These are phyloP conservation scores for Poecilobothrus nobilitatus DNA, from an alignment of 2,888 invertebrate genomes.

Conservation along the genomic window DNA sequence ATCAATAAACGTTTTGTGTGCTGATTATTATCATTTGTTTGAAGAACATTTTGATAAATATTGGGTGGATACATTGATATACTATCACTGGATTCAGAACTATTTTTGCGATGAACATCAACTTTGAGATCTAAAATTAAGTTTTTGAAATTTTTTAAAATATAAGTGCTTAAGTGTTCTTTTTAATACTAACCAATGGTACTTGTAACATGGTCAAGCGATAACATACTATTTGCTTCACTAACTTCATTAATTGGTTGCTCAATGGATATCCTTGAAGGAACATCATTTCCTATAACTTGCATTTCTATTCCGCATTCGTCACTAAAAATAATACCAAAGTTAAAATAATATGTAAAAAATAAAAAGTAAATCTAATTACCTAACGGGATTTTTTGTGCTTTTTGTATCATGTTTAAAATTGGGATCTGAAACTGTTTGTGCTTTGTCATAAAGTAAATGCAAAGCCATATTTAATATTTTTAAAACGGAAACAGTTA, in stretches of 20 bases:
- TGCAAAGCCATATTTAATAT: conserved; percentile 82
- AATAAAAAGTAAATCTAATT: conserved; percentile 21
- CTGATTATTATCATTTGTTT: neutral
- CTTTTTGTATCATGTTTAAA: conserved; percentile 47
- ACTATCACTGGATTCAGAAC: conserved; percentile 78
- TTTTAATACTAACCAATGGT: conserved; percentile 55
- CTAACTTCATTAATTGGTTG: conserved; percentile 46
- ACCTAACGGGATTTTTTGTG: conserved; percentile 43
- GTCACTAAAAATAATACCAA: conserved; percentile 36
- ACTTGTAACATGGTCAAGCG: conserved; percentile 52
- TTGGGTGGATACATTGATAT: conserved; percentile 49
- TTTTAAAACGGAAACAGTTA: conserved; percentile 76
- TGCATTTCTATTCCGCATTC: conserved; percentile 80
- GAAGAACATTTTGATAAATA: conserved; percentile 18
- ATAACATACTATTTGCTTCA: conserved; percentile 43
- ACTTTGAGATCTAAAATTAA: conserved; percentile 68
- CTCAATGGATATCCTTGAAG: conserved; percentile 57
- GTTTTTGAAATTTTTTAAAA: neutral
- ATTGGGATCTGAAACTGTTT: conserved; percentile 54
- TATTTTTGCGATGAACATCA: conserved; percentile 86
- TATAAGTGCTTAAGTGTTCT: no score
- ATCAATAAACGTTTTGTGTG: neutral
- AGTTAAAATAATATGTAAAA: neutral
- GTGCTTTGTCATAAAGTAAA: conserved; percentile 90
- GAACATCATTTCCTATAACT: conserved; percentile 52